Conservation (phyloP, 2,888 invertebrate species). For the Lasioglossum villosulum region DNA sequence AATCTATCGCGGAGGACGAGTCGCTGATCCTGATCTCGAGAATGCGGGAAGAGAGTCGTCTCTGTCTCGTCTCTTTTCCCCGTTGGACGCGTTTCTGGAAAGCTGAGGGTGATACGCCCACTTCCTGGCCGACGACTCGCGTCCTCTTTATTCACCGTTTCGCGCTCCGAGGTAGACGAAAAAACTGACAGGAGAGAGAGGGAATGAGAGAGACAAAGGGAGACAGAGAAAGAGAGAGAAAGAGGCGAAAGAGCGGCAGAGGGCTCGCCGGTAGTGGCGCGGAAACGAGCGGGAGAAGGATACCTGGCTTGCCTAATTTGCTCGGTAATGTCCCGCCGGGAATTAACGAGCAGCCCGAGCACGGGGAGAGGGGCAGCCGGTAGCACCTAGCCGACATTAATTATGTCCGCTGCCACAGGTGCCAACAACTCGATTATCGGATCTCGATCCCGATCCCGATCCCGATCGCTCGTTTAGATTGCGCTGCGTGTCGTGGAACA, state of each 20-base stretch:
- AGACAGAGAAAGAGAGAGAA: background rate
- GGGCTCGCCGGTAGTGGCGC: constrained; percentile 15
- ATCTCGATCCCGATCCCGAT: constrained; percentile 80
- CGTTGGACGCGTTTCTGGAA: constrained; percentile 44
- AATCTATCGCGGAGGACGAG: background rate
- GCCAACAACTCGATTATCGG: constrained; percentile 83
- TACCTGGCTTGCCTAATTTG: constrained; percentile 67
- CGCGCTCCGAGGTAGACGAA: background rate
- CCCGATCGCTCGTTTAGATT: constrained; percentile 77
- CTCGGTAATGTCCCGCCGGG: constrained; percentile 66
- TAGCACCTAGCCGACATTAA: constrained; percentile 76
- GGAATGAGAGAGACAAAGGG: background rate
- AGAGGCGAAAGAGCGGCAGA: background rate
- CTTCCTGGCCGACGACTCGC: constrained; percentile 77
- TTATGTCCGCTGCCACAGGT: constrained; percentile 82
- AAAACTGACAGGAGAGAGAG: background rate
- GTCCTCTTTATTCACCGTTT: constrained; percentile 49
- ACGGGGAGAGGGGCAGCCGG: constrained; percentile 29
- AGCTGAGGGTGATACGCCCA: constrained; percentile 80
- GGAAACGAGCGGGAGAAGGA: constrained; percentile 47
- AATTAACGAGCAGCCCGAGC: constrained; percentile 65
- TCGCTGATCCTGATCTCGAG: background rate
- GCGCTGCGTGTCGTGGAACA: constrained; percentile 39
- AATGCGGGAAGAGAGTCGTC: background rate
- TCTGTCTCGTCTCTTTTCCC: constrained; percentile 32